Conservation (phyloP, 1,140 invertebrate species). For the Cylas formicarius region DNA sequence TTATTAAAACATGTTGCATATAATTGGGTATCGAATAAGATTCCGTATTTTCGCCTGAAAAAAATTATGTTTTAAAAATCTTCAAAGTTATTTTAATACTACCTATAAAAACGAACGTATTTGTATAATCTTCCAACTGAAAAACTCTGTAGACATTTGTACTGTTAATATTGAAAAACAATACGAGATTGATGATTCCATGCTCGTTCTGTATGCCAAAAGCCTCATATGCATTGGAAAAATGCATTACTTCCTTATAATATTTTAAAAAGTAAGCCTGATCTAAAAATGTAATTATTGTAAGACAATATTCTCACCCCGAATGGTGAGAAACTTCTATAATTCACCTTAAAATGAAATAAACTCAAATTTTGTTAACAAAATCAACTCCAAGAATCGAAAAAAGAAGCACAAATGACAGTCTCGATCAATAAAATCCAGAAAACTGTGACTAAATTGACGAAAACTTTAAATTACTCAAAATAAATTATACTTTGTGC, state of each 20-base stretch:
- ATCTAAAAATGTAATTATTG: conserved; percentile 24
- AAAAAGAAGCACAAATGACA: too few relatives aligned
- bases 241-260: conserved; percentile 22
- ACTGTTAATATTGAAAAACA: conserved; percentile 5
- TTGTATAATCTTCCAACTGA: conserved; percentile 7
- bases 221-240: conserved; percentile 8
- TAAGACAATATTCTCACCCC: conserved; percentile 7
- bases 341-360: neutral
- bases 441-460: too few relatives aligned
- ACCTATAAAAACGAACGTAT: conserved; percentile 4
- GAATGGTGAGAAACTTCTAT: neutral
- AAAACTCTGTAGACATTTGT: conserved; percentile 3
- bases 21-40: conserved; percentile 1
- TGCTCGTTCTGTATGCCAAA: conserved; percentile 11
- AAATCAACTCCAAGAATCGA: neutral
- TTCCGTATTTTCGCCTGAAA: conserved; percentile 9
- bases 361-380: conserved; percentile 2
- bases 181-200: conserved; percentile 4
- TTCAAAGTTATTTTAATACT: neutral
- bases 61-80: neutral
- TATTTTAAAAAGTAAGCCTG: conserved; percentile 32
- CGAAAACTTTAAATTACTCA: too few relatives aligned
- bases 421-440: too few relatives aligned
- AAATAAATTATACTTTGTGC: too few relatives aligned
- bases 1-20: conserved; percentile 7